phyloP scores from a whole-genome alignment of 2,888 invertebrate species.

The Xanthorhoe spadicearia region DNA sequence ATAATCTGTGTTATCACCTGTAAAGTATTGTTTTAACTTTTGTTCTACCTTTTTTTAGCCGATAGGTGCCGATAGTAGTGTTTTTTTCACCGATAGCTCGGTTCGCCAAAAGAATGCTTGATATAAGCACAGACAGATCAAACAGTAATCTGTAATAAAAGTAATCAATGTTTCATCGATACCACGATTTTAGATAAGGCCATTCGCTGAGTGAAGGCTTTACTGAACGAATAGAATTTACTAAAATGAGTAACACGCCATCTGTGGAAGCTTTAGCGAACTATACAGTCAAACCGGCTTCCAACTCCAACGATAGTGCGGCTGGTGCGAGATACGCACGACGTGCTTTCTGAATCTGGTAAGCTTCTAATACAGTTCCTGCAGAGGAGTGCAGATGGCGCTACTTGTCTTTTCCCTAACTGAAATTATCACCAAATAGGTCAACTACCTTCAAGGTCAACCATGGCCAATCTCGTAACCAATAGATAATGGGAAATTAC shows the following conservation, averaged over 20 bases:
- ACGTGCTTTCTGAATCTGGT: not conserved
- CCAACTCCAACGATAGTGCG: not conserved
- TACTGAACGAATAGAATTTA: too few species aligned
- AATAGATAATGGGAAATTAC: slow-evolving; percentile 51
- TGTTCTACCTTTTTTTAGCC: too few species aligned
- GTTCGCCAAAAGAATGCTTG: too few species aligned
- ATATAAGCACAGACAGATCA: too few species aligned
- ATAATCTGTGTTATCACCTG: too few species aligned
- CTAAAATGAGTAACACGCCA: slow-evolving; percentile 11
- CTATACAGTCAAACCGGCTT: not conserved
- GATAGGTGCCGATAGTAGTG: too few species aligned
- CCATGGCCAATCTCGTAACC: slow-evolving; percentile 33
- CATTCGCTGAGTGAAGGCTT: too few species aligned
- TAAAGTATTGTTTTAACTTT: too few species aligned
- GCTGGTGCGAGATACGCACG: not conserved
- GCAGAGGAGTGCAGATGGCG: not conserved
- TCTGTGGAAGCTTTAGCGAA: slow-evolving; percentile 4
- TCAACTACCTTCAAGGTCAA: slow-evolving; percentile 18
- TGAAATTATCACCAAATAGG: not conserved
- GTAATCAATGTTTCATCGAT: too few species aligned
- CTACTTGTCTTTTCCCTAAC: not conserved
- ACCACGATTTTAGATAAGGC: too few species aligned
- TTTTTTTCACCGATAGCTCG: too few species aligned
- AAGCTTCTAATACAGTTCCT: not conserved
- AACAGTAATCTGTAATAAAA: too few species aligned